Evolutionary conservation across 64 coral and sea anemone genomes (phyloP).

Genomic region (Acropora tenuis): DNA sequence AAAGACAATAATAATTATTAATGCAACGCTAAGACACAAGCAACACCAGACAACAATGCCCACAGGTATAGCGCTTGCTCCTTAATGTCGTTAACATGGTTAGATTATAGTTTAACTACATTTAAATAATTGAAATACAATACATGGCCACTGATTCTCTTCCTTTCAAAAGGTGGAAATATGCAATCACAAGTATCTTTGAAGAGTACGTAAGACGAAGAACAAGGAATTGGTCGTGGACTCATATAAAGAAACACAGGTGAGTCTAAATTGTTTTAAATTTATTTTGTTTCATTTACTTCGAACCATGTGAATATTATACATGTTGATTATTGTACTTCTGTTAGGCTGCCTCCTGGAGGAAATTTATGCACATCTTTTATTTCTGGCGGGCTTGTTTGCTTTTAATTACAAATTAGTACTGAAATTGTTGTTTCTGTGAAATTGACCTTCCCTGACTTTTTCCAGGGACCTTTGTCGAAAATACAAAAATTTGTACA

Average conservation of each 20-base stretch:
- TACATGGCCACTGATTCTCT: neutral
- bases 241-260: conserved; percentile 93
- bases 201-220: conserved; percentile 92
- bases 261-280: neutral
- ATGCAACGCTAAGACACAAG: too few species aligned
- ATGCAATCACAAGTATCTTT: conserved; percentile 81
- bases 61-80: too few species aligned
- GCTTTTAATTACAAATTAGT: neutral
- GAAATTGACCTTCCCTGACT: neutral
- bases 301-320: too few species aligned
- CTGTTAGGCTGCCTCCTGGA: too few species aligned
- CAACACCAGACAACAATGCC: too few species aligned
- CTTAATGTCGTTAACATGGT: too few species aligned
- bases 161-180: conserved; percentile 76
- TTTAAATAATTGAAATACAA: neutral
- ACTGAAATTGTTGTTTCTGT: neutral
- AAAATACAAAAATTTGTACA: conserved; percentile 87
- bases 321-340: too few species aligned
- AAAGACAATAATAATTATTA: too few species aligned
- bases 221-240: conserved; percentile 95
- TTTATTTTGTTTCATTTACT: too few species aligned
- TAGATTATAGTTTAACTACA: too few species aligned
- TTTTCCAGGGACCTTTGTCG: conserved; percentile 68
- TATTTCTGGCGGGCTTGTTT: neutral
- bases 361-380: too few species aligned